phyloP scores from a whole-genome alignment of 2,888 invertebrate species.

The Oegoconia quadripuncta region DNA sequence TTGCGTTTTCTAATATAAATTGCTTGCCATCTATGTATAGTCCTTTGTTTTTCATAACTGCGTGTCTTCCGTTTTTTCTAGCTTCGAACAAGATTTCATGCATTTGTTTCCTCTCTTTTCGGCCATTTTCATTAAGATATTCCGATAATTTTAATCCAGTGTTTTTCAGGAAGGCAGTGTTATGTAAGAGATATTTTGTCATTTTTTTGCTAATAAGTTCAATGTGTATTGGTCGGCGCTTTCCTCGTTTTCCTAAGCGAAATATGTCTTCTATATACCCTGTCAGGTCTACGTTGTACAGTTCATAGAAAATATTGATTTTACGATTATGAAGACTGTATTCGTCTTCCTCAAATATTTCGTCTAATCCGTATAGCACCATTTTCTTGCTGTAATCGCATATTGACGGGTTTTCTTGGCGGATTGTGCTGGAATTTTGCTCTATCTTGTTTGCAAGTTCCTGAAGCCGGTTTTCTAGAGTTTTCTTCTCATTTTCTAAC shows the following conservation, averaged over 20 bases:
- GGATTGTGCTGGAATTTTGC: too few species aligned
- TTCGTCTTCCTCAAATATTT: too few species aligned
- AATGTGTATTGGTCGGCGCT: conserved; percentile 11
- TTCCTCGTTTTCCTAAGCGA: conserved; percentile 3
- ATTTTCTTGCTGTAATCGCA: too few species aligned
- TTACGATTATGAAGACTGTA: too few species aligned
- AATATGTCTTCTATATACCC: conserved; percentile 8
- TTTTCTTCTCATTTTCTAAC: too few species aligned
- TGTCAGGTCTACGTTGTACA: background rate
- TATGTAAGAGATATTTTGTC: conserved; percentile 5
- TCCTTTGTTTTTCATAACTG: conserved; percentile 11
- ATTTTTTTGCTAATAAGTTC: conserved; percentile 9
- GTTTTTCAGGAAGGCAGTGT: background rate
- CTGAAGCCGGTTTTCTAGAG: too few species aligned
- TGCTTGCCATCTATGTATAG: conserved; percentile 8
- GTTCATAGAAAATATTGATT: conserved; percentile 4
- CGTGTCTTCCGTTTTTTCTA: conserved; percentile 7
- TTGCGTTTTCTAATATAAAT: background rate
- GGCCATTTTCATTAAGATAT: background rate
- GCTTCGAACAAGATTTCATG: background rate
- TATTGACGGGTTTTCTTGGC: too few species aligned
- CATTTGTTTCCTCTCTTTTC: background rate
- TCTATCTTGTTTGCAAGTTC: too few species aligned
- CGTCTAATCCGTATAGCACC: too few species aligned
- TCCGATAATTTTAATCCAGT: conserved; percentile 2